Evolutionary conservation across 2,113 vertebrate species (phyloP).

Genomic region (Chamaetylas fuelleborni): DNA sequence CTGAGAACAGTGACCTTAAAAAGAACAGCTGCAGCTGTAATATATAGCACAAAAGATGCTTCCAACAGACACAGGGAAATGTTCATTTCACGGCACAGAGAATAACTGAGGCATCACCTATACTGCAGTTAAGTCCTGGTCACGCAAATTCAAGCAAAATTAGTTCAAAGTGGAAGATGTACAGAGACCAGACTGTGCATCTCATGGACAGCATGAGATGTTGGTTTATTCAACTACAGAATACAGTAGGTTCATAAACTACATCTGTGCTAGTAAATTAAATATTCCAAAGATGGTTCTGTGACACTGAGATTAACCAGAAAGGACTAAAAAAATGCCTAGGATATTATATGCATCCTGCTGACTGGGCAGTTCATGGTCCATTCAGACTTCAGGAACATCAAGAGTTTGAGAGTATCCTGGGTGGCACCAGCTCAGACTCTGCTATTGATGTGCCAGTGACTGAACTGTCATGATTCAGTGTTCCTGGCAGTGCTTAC

Average conservation of each 20-base stretch:
- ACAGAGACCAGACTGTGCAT: neutral
- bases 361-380: neutral
- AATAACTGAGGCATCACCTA: neutral
- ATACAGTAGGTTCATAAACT: neutral
- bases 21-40: accelerated
- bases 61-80: neutral
- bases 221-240: neutral
- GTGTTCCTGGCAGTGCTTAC: neutral
- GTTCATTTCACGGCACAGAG: neutral
- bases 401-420: neutral
- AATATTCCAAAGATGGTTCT: neutral
- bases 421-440: neutral
- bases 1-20: neutral
- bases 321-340: neutral
- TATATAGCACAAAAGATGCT: neutral
- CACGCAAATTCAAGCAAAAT: neutral
- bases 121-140: neutral
- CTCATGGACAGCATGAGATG: neutral
- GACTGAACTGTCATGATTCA: neutral
- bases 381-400: neutral
- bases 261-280: neutral
- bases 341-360: neutral
- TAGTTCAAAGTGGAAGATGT: neutral
- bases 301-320: neutral
- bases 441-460: neutral